phyloP scores from a whole-genome alignment of 2,797 vertebrate species.

The Rhinella marina region DNA sequence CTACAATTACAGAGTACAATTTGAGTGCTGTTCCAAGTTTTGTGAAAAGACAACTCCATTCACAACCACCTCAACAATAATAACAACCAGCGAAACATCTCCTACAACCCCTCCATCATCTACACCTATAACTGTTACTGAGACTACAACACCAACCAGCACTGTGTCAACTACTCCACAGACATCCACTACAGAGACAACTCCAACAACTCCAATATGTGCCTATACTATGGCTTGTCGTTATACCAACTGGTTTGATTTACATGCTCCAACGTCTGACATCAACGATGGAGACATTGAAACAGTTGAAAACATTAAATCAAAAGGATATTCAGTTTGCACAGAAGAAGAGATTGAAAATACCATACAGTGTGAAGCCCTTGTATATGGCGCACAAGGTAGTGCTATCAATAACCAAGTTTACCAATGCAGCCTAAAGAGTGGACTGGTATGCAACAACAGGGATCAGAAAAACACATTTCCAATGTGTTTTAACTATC shows the following conservation, averaged over 20 bases:
- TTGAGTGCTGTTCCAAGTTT: constrained; percentile 20
- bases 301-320: not conserved
- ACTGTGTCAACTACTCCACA: not conserved
- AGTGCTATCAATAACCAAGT: not conserved
- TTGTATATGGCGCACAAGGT: not conserved
- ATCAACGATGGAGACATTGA: constrained; percentile 22
- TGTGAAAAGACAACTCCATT: constrained; percentile 21
- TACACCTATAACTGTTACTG: not conserved
- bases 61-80: not conserved
- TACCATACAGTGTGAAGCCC: constrained; percentile 28
- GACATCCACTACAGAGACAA: not conserved
- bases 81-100: not conserved
- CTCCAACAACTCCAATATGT: not conserved
- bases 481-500: constrained; percentile 75
- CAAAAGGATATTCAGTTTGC: constrained; percentile 14
- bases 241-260: constrained; percentile 43
- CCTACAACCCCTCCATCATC: not conserved
- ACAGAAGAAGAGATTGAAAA: not conserved
- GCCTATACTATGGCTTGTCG: constrained; percentile 14
- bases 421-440: constrained; percentile 34
- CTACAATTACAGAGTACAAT: constrained; percentile 25
- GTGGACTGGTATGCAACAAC: constrained; percentile 28
- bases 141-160: not conserved
- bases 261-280: constrained; percentile 20
- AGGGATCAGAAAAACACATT: constrained; percentile 66